Evolutionary conservation across 92 coral and sea anemone species (phyloP).

Genomic region (Chrysogorgia sp.): DNA sequence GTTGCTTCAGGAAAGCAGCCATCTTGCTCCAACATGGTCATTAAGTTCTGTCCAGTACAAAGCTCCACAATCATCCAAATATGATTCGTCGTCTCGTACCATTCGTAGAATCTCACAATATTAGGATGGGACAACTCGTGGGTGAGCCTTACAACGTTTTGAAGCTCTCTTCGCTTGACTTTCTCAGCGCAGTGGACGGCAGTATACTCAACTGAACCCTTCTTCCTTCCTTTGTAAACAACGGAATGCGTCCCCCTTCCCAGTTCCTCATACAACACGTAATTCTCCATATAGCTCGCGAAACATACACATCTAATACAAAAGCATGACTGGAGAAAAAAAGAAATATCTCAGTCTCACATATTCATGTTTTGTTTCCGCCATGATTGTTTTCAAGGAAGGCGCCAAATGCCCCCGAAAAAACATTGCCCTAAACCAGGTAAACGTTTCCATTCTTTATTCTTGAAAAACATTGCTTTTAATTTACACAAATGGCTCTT

Average conservation of each 20-base stretch:
- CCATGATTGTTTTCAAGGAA: slow-evolving; percentile 12
- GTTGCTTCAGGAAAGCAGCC: slow-evolving; percentile 76
- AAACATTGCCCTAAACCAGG: neutral
- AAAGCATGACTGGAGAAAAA: no score
- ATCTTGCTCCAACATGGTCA: slow-evolving; percentile 76
- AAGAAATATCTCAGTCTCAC: neutral
- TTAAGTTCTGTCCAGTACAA: slow-evolving; percentile 89
- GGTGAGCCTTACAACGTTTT: slow-evolving; percentile 87
- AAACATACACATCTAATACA: neutral
- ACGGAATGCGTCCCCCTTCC: slow-evolving; percentile 93
- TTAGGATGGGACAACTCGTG: slow-evolving; percentile 93
- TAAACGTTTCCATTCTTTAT: no score
- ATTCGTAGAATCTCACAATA: slow-evolving; percentile 85
- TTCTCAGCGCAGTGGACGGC: slow-evolving; percentile 98
- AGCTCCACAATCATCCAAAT: slow-evolving; percentile 99
- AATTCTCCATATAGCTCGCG: slow-evolving; percentile 76
- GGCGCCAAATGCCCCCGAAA: neutral
- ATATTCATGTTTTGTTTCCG: neutral
- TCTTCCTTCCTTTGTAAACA: slow-evolving; percentile 97
- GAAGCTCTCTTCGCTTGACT: slow-evolving; percentile 86
- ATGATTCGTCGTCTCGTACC: slow-evolving; percentile 99
- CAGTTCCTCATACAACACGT: slow-evolving; percentile 93
- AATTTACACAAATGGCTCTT: no score
- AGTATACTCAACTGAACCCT: slow-evolving; percentile 92
- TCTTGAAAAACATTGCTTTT: no score